Percentiles rank a stretch among this genome's conserved stretches.
These are phyloP conservation scores for Tragelaphus strepsiceros DNA, from an alignment of 2,113 vertebrate genomes.

Conservation along the genomic window DNA sequence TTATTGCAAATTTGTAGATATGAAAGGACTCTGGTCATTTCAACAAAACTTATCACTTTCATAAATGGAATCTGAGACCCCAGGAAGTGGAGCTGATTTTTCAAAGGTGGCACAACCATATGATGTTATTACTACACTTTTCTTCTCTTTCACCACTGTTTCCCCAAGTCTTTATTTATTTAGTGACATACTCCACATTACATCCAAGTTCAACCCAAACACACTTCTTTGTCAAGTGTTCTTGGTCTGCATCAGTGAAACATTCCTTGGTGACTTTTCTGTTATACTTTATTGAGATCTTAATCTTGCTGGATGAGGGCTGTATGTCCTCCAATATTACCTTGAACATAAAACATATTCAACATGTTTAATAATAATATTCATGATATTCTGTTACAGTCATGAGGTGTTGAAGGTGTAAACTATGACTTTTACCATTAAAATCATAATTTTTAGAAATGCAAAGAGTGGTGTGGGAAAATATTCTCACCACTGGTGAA, in stretches of 20 bases:
- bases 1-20: neutral
- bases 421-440: constrained; percentile 23
- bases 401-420: constrained; percentile 18
- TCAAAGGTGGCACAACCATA: accelerated
- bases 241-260: neutral
- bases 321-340: neutral
- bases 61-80: neutral
- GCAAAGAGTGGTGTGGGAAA: constrained; percentile 48
- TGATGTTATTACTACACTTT: neutral
- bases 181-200: neutral
- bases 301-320: neutral
- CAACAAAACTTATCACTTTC: neutral
- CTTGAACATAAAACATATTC: neutral
- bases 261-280: accelerated
- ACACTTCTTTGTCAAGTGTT: neutral
- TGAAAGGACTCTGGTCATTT: neutral
- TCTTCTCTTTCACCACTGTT: neutral
- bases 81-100: neutral
- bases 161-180: neutral
- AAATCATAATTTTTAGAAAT: constrained; percentile 60
- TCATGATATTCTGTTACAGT: neutral
- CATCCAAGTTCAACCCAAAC: neutral
- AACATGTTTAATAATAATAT: neutral
- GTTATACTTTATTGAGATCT: neutral
- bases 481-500: constrained; percentile 70